Evolutionary conservation across 2,113 vertebrate genomes (phyloP), one percentile per base, ranked within the genome.

Genomic region (Heterocephalus glaber): DNA sequence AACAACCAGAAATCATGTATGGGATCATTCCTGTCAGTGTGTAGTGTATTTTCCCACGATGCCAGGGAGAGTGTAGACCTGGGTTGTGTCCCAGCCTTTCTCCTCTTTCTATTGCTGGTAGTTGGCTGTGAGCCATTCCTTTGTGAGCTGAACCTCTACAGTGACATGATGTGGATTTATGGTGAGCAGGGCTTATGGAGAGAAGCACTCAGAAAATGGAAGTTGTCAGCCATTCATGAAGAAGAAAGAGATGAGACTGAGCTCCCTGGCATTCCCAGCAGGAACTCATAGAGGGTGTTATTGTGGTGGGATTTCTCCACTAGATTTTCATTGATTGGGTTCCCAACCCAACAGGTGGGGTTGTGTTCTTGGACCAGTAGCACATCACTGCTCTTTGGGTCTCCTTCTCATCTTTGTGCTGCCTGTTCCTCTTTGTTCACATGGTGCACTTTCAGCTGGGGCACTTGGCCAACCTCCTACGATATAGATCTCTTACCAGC

Each of bases 241-340:
- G 65, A 82, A 35, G 54, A 68, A 90, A 76, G 30, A 14, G 16
- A 20, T 11, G 49, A 66, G 41, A 24, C n/a, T 2, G 70, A 30
- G n/a, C 26, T 72, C 0, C 19, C 3, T 13, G 56, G 54, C 38
- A 38, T 12, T 33, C 26, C 30, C n/a, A 22, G 5, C 1, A 8
- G 3, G 20, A 1, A 8, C 49, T 6, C 3, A 5, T 0, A 41
- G 17, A 3, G 19, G 13, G 5, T 33, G 4, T 17, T 2, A 1
- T 20, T 60, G 28, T 11, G 2, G 8, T 28, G 26, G 60, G n/a
- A 12, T 72, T 72, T 90, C 17, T 41, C 8, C 54, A 44, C 30
- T 52, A 56, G 58, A 8, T 30, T 61, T 58, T 72, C 17, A 8
- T 24, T 30, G 30, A 5, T 2, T 28, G 41, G 77, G 86, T 41